These are phyloP conservation scores for Pammene aurita DNA, from an alignment of 2,888 invertebrate genomes.

Conservation along the genomic window DNA sequence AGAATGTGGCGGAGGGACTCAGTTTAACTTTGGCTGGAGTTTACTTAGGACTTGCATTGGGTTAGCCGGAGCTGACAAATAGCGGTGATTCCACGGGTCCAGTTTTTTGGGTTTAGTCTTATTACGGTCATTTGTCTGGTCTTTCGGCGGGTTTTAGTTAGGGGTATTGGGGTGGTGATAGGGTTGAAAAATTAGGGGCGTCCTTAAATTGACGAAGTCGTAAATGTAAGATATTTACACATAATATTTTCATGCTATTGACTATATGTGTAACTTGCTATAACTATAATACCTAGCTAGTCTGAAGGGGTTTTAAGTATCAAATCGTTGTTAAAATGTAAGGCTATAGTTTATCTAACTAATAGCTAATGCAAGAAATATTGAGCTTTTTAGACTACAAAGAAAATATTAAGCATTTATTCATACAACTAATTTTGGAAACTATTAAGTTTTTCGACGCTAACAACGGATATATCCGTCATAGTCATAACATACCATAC, in stretches of 20 bases:
- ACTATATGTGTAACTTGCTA: neutral
- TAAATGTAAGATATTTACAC: constrained; percentile 5
- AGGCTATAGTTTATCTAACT: too few relatives aligned
- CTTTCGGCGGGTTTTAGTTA: constrained; percentile 49
- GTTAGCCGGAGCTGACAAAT: constrained; percentile 75
- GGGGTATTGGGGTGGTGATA: constrained; percentile 51
- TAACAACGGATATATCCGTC: too few relatives aligned
- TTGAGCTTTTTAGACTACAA: too few relatives aligned
- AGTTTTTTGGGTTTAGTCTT: constrained; percentile 75
- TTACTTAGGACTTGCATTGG: constrained; percentile 82
- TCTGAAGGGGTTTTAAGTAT: too few relatives aligned
- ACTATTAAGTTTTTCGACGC: too few relatives aligned
- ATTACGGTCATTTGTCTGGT: constrained; percentile 75
- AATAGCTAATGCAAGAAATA: too few relatives aligned
- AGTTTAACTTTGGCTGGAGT: constrained; percentile 80
- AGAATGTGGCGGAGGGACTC: constrained; percentile 82
- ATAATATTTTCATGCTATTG: constrained; percentile 1
- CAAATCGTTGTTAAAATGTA: too few relatives aligned
- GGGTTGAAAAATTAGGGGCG: constrained; percentile 36
- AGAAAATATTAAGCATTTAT: too few relatives aligned
- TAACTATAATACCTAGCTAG: neutral
- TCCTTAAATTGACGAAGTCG: constrained; percentile 6
- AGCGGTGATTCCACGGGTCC: constrained; percentile 76
- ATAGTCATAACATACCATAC: too few relatives aligned
- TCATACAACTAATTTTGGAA: too few relatives aligned